Base-by-base conservation (phyloP, 2,797 vertebrate species). In the Podarcis siculus region DNA sequence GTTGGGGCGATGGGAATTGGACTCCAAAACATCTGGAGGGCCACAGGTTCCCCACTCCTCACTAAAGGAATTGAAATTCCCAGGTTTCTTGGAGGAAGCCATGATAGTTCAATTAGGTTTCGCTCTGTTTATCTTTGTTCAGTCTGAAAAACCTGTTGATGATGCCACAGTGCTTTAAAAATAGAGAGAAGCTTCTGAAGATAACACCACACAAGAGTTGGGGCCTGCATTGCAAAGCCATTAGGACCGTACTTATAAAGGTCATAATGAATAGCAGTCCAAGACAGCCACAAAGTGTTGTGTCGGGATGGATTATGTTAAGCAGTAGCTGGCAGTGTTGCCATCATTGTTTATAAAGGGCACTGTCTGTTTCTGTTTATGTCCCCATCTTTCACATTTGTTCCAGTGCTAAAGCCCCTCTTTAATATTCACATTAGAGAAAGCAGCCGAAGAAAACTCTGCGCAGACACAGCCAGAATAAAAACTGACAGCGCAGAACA, bases 401-500 rank as follows among this genome's bases (percentile, higher is more conserved):
- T 83, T 90, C 67, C 72, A 90, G 32, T 55, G 76, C 75, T 86
- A 2, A 9, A 87, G 61, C 79, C 15, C 1, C 7, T 83, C 86
- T 93, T 92, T 61, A 92, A 94, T 91, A 90, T 89, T 71, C 86
- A 82, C 42, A 19, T 83, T 88, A 82, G 88, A 89, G 66, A 91
- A 92, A 8, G 1, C 66, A 23, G 71, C 82, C 90, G 80, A 45
- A 94, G 8, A 9, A 90, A 86, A 82, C 89, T 42, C 87, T 82
- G 45, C 35, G 6, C 25, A 0, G 0, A 0, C n/a, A 85, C 30
- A 75, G 2, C 61, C 35, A 76, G 75, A 91, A 93, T 87, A 85
- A 89, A 90, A 90, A 30, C 66, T 82, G 90, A 79, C 88, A 86
- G 45, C 8, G 1, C 10, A 66, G 21, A 73, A 30, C 80, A 82